Percentiles rank a stretch among this genome's conserved stretches.
These are phyloP conservation scores for Melanotus villosus DNA, from an alignment of 2,888 invertebrate genomes.

Conservation along the genomic window DNA sequence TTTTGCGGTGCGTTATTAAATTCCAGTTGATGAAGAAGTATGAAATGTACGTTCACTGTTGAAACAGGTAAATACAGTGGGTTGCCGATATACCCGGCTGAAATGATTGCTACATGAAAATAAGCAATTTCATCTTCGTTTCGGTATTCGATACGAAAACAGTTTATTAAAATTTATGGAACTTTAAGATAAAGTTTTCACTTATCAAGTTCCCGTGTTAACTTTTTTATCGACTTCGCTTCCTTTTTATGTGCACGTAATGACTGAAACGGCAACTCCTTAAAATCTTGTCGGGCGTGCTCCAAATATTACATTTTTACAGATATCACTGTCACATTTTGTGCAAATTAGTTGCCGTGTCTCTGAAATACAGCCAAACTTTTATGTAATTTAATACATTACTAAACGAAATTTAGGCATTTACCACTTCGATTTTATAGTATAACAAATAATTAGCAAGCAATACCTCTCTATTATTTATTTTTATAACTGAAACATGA, in stretches of 20 bases:
- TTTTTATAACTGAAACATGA: too few relatives aligned
- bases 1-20: conserved; percentile 37
- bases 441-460: too few relatives aligned
- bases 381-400: conserved; percentile 3
- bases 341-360: conserved; percentile 15
- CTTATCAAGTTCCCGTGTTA: conserved; percentile 55
- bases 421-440: too few relatives aligned
- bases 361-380: not conserved
- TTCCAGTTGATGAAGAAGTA: conserved; percentile 31
- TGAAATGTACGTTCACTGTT: conserved; percentile 5
- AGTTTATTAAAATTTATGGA: conserved; percentile 50
- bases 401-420: too few relatives aligned
- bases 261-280: conserved; percentile 58
- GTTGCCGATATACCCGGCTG: conserved; percentile 36
- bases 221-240: conserved; percentile 56
- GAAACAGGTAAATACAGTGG: conserved; percentile 33
- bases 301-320: conserved; percentile 39
- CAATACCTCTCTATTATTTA: too few relatives aligned
- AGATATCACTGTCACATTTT: conserved; percentile 38
- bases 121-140: conserved; percentile 45
- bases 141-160: conserved; percentile 46
- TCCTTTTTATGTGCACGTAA: conserved; percentile 58
- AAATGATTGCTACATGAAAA: conserved; percentile 40
- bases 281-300: conserved; percentile 40
- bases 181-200: conserved; percentile 53